Percentiles rank a stretch among this genome's conserved stretches.
phyloP scores from a whole-genome alignment of 2,797 vertebrate species.

The Eulemur mongoz region DNA sequence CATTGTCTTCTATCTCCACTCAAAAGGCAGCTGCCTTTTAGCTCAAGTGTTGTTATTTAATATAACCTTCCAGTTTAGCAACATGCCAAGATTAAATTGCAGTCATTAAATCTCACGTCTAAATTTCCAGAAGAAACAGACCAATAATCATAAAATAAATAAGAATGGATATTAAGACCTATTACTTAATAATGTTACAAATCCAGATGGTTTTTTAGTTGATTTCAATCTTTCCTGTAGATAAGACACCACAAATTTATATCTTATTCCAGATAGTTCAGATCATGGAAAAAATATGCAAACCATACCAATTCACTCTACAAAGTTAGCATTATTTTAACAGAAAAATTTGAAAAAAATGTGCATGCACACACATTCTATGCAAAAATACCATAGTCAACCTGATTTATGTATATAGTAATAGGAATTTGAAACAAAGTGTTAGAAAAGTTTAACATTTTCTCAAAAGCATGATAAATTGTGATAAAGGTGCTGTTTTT shows the following conservation, averaged over 20 bases:
- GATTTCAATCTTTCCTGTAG: not conserved
- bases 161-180: not conserved
- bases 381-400: not conserved
- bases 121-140: not conserved
- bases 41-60: not conserved
- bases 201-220: not conserved
- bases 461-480: not conserved
- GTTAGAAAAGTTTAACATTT: not conserved
- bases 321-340: not conserved
- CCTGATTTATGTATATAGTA: not conserved
- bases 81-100: not conserved
- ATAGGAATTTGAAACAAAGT: not conserved
- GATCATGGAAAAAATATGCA: not conserved
- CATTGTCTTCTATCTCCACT: not conserved
- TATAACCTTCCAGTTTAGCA: not conserved
- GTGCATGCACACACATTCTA: not conserved
- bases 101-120: not conserved
- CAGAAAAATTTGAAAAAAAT: not conserved
- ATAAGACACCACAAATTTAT: not conserved
- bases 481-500: not conserved
- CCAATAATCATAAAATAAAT: not conserved
- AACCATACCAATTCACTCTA: not conserved
- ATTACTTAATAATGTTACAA: not conserved
- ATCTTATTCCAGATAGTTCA: not conserved
- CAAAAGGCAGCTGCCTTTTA: not conserved